phyloP scores from a whole-genome alignment of 2,113 vertebrate species.

The Datnioides undecimradiatus region DNA sequence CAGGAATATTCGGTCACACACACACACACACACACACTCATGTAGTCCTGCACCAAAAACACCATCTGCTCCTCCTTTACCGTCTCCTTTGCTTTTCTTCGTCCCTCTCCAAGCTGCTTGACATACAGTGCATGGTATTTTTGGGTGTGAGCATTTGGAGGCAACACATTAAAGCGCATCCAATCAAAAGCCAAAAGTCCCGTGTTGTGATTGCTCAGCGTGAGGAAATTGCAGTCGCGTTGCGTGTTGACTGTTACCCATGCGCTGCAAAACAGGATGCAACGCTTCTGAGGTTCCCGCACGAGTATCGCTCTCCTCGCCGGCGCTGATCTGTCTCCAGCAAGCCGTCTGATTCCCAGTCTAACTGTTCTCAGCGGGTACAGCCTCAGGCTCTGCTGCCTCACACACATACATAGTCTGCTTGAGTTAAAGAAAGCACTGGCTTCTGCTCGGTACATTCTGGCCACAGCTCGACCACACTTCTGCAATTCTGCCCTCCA shows the following conservation, averaged over 20 bases:
- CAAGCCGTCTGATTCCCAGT: slow-evolving; percentile 57
- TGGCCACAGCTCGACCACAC: slow-evolving; percentile 41
- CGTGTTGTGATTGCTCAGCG: background rate
- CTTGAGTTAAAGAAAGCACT: slow-evolving; percentile 32
- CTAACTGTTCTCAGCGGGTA: slow-evolving; percentile 59
- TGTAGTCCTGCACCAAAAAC: slow-evolving; percentile 46
- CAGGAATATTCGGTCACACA: slow-evolving; percentile 32
- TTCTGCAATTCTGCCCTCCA: slow-evolving; percentile 42
- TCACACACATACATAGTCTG: slow-evolving; percentile 10
- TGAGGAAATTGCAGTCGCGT: slow-evolving; percentile 4
- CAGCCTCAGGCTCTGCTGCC: slow-evolving; percentile 50
- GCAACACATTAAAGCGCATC: slow-evolving; percentile 9
- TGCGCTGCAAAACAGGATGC: slow-evolving; percentile 15
- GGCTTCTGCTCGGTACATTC: slow-evolving; percentile 38
- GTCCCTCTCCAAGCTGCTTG: slow-evolving; percentile 29
- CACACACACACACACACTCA: background rate
- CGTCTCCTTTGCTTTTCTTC: slow-evolving; percentile 1
- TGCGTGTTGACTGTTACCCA: slow-evolving; percentile 9
- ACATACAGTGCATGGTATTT: slow-evolving; percentile 24
- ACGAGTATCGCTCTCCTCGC: slow-evolving; percentile 14
- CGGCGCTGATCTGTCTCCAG: slow-evolving; percentile 50
- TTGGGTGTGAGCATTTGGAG: slow-evolving; percentile 2
- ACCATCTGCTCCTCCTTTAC: slow-evolving; percentile 68
- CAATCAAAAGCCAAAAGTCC: slow-evolving; percentile 5
- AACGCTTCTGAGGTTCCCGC: slow-evolving; percentile 23